phyloP scores from a whole-genome alignment of 2,888 invertebrate genomes.

The Merodon equestris region DNA sequence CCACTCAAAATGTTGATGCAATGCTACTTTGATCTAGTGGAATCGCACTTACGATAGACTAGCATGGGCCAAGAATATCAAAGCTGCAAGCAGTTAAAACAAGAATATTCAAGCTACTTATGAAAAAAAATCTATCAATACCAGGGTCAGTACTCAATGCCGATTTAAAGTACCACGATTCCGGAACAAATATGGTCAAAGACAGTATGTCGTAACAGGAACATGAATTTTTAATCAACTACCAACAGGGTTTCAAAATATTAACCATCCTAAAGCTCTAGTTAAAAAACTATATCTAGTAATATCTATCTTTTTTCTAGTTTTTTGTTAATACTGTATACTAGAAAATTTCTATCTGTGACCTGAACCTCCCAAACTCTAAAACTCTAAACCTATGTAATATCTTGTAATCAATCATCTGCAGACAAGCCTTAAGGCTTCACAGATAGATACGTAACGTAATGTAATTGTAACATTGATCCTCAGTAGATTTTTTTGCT shows the following conservation, averaged over 20 bases:
- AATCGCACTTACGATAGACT: neutral
- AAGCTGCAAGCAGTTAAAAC: conserved; percentile 3
- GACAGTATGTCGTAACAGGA: neutral
- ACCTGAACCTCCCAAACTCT: too few species aligned
- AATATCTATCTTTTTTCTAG: too few species aligned
- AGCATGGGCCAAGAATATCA: conserved; percentile 4
- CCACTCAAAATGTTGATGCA: neutral
- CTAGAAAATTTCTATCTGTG: too few species aligned
- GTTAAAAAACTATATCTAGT: too few species aligned
- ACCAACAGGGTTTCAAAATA: neutral
- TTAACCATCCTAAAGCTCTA: neutral
- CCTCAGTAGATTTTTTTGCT: too few species aligned
- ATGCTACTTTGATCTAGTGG: neutral
- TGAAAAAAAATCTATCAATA: neutral
- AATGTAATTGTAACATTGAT: neutral
- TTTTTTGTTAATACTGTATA: too few species aligned
- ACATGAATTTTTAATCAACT: neutral
- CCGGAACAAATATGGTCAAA: neutral
- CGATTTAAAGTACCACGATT: conserved; percentile 1
- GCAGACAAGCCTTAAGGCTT: too few species aligned
- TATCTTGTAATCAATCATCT: too few species aligned
- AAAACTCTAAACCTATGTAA: too few species aligned
- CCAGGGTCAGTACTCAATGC: neutral
- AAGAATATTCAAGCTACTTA: neutral
- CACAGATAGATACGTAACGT: too few species aligned